A percentile compares a stretch with the other conserved stretches of the same genome.
phyloP scores from a whole-genome alignment of 2,113 vertebrate species.

The Melanostigma gelatinosum region DNA sequence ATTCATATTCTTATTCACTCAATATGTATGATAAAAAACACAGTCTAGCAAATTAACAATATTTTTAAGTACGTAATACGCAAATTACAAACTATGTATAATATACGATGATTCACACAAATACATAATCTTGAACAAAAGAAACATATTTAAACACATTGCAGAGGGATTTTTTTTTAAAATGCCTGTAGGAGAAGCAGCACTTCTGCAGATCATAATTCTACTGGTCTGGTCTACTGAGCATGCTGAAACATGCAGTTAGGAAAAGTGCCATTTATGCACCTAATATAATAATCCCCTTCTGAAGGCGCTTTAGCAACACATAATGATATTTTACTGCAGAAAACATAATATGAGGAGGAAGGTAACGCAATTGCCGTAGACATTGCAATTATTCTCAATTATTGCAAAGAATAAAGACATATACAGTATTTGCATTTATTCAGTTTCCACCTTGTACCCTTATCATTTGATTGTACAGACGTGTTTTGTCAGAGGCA shows the following conservation, averaged over 20 bases:
- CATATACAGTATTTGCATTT: background rate
- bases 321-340: background rate
- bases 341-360: slow-evolving; percentile 12
- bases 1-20: background rate
- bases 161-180: background rate
- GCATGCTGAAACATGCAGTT: slow-evolving; percentile 13
- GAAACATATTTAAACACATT: background rate
- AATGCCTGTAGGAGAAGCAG: background rate
- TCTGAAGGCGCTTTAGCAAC: background rate
- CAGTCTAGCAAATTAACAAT: background rate
- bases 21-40: background rate
- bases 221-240: slow-evolving; percentile 22
- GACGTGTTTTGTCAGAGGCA: background rate
- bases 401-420: background rate
- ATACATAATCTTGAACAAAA: background rate
- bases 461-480: background rate
- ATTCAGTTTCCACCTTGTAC: background rate
- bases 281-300: background rate
- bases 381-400: background rate
- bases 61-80: background rate
- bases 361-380: background rate
- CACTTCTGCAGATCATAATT: background rate
- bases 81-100: background rate
- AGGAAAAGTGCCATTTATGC: slow-evolving; percentile 26
- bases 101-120: background rate